Percentiles rank a stretch among this genome's conserved stretches.
These are phyloP conservation scores for Alsophila aescularia DNA, from an alignment of 2,888 invertebrate genomes.

Conservation along the genomic window DNA sequence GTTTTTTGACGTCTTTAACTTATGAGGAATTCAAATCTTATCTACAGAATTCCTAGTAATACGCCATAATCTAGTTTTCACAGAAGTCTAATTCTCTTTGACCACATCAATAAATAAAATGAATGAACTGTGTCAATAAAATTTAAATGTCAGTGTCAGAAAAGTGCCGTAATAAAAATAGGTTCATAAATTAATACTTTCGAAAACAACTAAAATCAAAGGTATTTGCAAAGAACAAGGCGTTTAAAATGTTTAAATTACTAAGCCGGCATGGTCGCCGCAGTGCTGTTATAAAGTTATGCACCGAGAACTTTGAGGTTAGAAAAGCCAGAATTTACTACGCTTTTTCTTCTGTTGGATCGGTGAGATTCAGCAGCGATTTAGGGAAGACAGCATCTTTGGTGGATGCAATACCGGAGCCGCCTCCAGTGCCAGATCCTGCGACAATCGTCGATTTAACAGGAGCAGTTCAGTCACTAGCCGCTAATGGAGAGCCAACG, in stretches of 20 bases:
- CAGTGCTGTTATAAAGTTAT: constrained; percentile 67
- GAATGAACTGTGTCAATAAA: no score
- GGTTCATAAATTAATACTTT: constrained; percentile 19
- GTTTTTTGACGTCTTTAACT: no score
- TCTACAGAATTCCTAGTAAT: no score
- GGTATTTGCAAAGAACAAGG: neutral
- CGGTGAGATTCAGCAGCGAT: constrained; percentile 64
- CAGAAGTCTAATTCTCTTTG: no score
- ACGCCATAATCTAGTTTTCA: no score
- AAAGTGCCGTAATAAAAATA: constrained; percentile 53
- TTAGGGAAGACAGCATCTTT: constrained; percentile 55
- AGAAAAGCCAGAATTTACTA: constrained; percentile 74
- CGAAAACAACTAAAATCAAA: neutral
- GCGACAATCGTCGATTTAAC: constrained; percentile 57
- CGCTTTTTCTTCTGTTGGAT: constrained; percentile 68
- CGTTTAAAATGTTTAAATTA: constrained; percentile 71
- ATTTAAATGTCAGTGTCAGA: constrained; percentile 38
- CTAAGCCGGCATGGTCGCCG: constrained; percentile 70
- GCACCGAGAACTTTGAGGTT: constrained; percentile 76
- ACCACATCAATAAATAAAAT: no score
- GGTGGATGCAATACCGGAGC: constrained; percentile 73
- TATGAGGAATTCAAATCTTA: no score
- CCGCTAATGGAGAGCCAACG: constrained; percentile 88
- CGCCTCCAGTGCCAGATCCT: constrained; percentile 75
- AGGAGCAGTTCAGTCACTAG: constrained; percentile 69